A percentile compares a stretch with the other conserved stretches of the same genome.
phyloP scores from a whole-genome alignment of 2,888 invertebrate species.

The Polydrusus tereticollis region DNA sequence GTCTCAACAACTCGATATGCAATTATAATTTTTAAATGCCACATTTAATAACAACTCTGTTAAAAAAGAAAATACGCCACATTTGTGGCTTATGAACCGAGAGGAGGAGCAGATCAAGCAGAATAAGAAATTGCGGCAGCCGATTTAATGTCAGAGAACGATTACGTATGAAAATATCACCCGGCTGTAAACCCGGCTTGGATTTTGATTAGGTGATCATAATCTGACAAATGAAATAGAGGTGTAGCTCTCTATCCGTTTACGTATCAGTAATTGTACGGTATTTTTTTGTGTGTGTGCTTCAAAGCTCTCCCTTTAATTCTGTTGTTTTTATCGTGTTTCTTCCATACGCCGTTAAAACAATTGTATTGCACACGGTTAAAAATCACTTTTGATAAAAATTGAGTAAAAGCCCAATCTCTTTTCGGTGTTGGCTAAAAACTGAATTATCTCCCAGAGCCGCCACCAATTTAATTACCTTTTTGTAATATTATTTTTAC shows the following conservation, averaged over 20 bases:
- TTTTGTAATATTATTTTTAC: too few species aligned
- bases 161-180: conserved; percentile 47
- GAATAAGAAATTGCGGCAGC: conserved; percentile 48
- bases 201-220: conserved; percentile 47
- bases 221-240: conserved; percentile 48
- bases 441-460: too few species aligned
- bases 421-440: too few species aligned
- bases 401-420: too few species aligned
- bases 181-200: conserved; percentile 22
- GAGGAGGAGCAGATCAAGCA: conserved; percentile 47
- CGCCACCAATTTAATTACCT: too few species aligned
- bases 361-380: background rate
- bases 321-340: conserved; percentile 1
- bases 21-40: conserved; percentile 58
- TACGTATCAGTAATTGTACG: conserved; percentile 41
- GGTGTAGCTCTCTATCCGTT: conserved; percentile 41
- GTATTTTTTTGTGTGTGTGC: conserved; percentile 23
- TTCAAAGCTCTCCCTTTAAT: conserved; percentile 21
- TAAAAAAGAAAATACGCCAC: conserved; percentile 36
- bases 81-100: conserved; percentile 42
- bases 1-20: conserved; percentile 39
- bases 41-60: conserved; percentile 53
- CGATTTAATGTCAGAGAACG: conserved; percentile 47
- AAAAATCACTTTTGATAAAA: too few species aligned
- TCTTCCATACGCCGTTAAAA: conserved; percentile 2